These are phyloP conservation scores for Catonia carolina DNA, from an alignment of 2,888 invertebrate species.

Conservation along the genomic window DNA sequence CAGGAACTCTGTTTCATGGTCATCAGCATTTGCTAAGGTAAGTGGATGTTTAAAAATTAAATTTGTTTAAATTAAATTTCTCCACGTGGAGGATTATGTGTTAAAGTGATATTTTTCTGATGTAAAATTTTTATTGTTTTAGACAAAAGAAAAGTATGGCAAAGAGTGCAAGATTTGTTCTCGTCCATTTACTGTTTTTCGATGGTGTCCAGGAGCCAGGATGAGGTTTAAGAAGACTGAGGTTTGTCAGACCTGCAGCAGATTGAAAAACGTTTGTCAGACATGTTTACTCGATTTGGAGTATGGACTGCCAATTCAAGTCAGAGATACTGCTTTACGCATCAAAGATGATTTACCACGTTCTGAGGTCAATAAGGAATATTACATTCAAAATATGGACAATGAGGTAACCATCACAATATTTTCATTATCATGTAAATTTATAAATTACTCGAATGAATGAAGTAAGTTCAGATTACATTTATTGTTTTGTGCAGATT, in stretches of 20 bases:
- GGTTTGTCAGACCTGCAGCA: conserved; percentile 91
- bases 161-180: conserved; percentile 94
- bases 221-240: conserved; percentile 97
- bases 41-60: too few species aligned
- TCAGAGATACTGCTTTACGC: conserved; percentile 84
- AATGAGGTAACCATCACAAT: conserved; percentile 53
- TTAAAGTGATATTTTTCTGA: too few species aligned
- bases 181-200: conserved; percentile 90
- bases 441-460: not conserved
- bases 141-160: conserved; percentile 93
- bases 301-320: conserved; percentile 82
- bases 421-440: not conserved
- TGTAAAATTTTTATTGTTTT: too few species aligned
- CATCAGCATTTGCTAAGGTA: too few species aligned
- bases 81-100: too few species aligned
- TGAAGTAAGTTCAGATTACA: not conserved
- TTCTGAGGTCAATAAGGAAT: conserved; percentile 92
- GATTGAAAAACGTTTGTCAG: conserved; percentile 93
- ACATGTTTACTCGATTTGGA: conserved; percentile 91
- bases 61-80: too few species aligned
- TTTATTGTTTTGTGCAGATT: not conserved
- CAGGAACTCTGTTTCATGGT: too few species aligned
- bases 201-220: conserved; percentile 92
- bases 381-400: conserved; percentile 87
- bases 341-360: conserved; percentile 86